These are phyloP conservation scores for Plectropomus leopardus DNA, from an alignment of 2,113 vertebrate species.

Conservation along the genomic window DNA sequence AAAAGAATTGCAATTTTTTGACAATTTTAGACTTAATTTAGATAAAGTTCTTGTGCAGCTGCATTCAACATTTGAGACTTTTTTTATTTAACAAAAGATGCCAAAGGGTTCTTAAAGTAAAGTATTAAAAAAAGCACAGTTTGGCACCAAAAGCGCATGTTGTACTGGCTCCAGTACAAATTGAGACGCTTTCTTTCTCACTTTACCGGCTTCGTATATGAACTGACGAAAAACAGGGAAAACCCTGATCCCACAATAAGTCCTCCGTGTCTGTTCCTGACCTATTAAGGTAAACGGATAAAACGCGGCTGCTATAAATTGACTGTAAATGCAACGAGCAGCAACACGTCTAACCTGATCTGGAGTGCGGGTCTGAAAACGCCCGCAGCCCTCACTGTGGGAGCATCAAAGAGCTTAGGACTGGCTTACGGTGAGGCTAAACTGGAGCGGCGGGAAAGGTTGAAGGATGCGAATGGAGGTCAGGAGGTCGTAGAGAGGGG, in stretches of 20 bases:
- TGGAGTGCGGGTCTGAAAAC: conserved; percentile 1
- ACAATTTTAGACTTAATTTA: not conserved
- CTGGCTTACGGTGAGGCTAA: conserved; percentile 42
- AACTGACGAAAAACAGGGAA: not conserved
- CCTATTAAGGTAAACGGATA: not conserved
- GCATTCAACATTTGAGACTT: not conserved
- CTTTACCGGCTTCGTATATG: no score
- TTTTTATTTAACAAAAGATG: not conserved
- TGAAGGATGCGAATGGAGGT: conserved; percentile 49
- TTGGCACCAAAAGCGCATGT: not conserved
- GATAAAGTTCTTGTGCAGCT: not conserved
- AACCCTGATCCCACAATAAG: not conserved
- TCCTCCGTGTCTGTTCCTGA: not conserved
- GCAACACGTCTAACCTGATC: not conserved
- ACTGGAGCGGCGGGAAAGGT: conserved; percentile 38
- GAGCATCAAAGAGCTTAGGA: conserved; percentile 31
- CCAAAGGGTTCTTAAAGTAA: not conserved
- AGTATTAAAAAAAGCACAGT: not conserved
- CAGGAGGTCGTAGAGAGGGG: conserved; percentile 32
- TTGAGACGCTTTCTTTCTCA: not conserved
- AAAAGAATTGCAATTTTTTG: no score
- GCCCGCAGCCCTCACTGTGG: conserved; percentile 17
- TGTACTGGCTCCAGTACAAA: not conserved
- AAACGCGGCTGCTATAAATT: not conserved
- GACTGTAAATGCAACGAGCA: conserved; percentile 5